phyloP scores from a whole-genome alignment of 2,888 invertebrate species.

The Trisateles emortualis region DNA sequence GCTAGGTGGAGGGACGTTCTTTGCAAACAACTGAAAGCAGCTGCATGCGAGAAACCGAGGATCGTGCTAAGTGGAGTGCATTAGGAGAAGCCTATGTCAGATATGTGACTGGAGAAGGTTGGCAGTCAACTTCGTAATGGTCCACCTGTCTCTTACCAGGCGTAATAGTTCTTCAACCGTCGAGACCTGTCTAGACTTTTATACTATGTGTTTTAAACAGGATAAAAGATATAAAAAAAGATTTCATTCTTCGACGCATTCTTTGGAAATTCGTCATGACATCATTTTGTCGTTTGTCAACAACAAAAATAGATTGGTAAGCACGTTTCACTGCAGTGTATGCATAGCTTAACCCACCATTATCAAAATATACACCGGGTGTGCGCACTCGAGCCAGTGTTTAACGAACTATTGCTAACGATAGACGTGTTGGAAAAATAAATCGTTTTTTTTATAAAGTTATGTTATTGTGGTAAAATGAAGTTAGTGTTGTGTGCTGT shows the following conservation, averaged over 20 bases:
- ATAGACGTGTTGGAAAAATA: neutral
- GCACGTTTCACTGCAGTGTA: slow-evolving; percentile 10
- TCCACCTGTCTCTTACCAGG: no score
- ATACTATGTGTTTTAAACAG: no score
- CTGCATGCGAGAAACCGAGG: no score
- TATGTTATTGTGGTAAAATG: slow-evolving; percentile 49
- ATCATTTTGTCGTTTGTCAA: neutral
- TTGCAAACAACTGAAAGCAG: no score
- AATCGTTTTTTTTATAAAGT: neutral
- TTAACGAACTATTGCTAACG: neutral
- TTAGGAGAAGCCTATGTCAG: no score
- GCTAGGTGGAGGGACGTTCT: no score
- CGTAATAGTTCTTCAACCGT: no score
- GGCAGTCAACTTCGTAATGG: no score
- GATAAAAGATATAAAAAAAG: neutral
- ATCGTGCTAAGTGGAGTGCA: no score
- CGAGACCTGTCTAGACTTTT: no score
- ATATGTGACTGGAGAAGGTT: no score
- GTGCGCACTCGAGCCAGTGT: neutral
- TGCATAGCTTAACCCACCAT: neutral
- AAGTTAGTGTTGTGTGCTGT: slow-evolving; percentile 40
- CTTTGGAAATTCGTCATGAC: neutral
- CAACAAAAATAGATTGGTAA: neutral
- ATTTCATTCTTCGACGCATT: neutral
- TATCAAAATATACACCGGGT: slow-evolving; percentile 11